phyloP scores from a whole-genome alignment of 2,888 invertebrate genomes.

The Pandemis heparana region DNA sequence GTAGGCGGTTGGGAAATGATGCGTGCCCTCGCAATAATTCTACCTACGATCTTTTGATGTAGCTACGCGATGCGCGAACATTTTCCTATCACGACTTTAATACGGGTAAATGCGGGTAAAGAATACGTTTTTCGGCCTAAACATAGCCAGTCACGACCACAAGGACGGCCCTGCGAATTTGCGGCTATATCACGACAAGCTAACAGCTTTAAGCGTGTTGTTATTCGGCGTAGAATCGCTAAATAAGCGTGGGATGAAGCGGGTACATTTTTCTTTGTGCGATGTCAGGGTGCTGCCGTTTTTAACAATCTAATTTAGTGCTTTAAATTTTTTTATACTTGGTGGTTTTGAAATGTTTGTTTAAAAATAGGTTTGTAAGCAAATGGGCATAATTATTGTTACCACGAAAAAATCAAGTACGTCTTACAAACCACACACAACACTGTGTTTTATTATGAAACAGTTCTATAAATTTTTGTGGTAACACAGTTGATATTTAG shows the following conservation, averaged over 20 bases:
- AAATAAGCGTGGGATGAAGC: conserved; percentile 13
- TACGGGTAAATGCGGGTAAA: conserved; percentile 17
- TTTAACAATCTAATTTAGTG: neutral
- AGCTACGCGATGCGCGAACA: conserved; percentile 44
- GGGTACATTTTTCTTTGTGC: conserved; percentile 1
- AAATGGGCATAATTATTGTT: neutral
- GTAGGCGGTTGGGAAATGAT: conserved; percentile 42
- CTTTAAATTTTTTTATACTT: neutral
- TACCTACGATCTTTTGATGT: conserved; percentile 46
- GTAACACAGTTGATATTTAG: too few species aligned
- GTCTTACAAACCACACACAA: too few species aligned
- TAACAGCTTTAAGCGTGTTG: conserved; percentile 3
- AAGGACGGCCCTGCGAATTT: neutral
- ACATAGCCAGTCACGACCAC: conserved; percentile 4
- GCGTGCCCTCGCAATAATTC: conserved; percentile 34
- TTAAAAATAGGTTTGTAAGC: neutral
- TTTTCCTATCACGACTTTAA: conserved; percentile 40
- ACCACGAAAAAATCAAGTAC: too few species aligned
- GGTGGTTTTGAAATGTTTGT: neutral
- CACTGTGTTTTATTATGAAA: too few species aligned
- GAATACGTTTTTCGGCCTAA: conserved; percentile 6
- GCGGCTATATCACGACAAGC: neutral
- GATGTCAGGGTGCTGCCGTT: neutral
- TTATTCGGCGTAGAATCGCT: neutral
- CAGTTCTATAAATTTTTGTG: too few species aligned